These are phyloP conservation scores for Percina caprodes DNA, from an alignment of 2,113 vertebrate species.

Conservation along the genomic window DNA sequence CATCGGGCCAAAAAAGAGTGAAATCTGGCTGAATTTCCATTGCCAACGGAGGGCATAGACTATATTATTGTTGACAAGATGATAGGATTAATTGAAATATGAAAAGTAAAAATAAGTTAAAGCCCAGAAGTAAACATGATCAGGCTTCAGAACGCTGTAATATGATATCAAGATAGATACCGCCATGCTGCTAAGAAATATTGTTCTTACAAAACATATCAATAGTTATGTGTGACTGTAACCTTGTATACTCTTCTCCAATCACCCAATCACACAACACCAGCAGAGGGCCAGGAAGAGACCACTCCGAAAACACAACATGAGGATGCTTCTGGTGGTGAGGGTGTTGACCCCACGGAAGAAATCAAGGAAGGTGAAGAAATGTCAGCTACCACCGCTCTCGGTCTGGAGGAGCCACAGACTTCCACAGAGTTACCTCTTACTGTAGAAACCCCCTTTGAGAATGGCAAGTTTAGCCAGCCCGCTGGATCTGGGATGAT, in stretches of 20 bases:
- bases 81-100: background rate
- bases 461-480: background rate
- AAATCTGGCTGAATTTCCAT: too few relatives aligned
- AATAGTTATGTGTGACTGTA: background rate
- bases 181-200: background rate
- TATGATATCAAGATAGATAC: background rate
- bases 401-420: background rate
- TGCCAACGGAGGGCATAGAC: too few relatives aligned
- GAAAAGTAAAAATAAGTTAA: background rate
- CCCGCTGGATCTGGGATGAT: slow-evolving; percentile 56
- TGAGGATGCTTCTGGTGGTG: background rate
- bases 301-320: background rate
- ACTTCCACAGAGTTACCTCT: accelerated
- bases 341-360: accelerated
- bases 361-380: background rate
- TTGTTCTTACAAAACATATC: background rate
- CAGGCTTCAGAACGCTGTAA: background rate
- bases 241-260: background rate
- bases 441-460: background rate
- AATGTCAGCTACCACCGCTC: accelerated
- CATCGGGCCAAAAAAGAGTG: too few relatives aligned
- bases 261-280: slow-evolving; percentile 7
- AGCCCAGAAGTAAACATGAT: background rate
- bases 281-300: background rate
- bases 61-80: background rate